Conservation (phyloP, 2,888 invertebrate species). For the Bombylius major region DNA sequence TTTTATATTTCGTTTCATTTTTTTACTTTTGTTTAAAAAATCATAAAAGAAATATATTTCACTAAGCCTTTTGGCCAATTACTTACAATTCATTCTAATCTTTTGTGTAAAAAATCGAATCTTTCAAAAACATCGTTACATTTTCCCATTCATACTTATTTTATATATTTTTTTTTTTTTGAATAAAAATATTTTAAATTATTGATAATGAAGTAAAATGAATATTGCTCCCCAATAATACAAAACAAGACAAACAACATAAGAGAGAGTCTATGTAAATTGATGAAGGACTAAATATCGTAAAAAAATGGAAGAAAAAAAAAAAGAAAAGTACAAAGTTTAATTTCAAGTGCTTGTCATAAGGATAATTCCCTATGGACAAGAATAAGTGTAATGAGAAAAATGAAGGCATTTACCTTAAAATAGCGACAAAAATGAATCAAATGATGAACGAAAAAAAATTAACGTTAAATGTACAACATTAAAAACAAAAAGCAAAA, state of each 20-base stretch:
- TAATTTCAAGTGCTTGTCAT: slow-evolving; percentile 11
- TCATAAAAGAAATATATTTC: no score
- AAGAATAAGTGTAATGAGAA: slow-evolving; percentile 10
- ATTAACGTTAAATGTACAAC: background rate
- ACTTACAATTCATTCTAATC: no score
- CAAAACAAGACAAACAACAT: slow-evolving; percentile 3
- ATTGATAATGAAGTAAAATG: slow-evolving; percentile 9
- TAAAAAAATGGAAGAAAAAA: background rate
- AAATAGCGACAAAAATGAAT: background rate
- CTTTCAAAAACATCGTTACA: no score
- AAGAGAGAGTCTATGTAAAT: background rate
- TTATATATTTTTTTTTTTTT: no score
- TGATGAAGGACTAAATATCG: background rate
- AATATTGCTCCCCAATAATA: background rate
- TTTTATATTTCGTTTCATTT: no score
- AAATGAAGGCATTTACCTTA: background rate
- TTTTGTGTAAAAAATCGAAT: no score
- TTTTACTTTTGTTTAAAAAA: no score
- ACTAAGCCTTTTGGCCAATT: no score
- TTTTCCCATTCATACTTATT: no score
- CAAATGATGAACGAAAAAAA: background rate
- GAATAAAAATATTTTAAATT: background rate
- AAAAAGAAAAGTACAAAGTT: slow-evolving; percentile 1
- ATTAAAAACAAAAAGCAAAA: slow-evolving; percentile 1
- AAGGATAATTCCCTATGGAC: slow-evolving; percentile 10